Percentiles rank a stretch among this genome's conserved stretches.
Evolutionary conservation across 1,140 invertebrate species (phyloP).

Genomic region (Tetramorium alpestre): DNA sequence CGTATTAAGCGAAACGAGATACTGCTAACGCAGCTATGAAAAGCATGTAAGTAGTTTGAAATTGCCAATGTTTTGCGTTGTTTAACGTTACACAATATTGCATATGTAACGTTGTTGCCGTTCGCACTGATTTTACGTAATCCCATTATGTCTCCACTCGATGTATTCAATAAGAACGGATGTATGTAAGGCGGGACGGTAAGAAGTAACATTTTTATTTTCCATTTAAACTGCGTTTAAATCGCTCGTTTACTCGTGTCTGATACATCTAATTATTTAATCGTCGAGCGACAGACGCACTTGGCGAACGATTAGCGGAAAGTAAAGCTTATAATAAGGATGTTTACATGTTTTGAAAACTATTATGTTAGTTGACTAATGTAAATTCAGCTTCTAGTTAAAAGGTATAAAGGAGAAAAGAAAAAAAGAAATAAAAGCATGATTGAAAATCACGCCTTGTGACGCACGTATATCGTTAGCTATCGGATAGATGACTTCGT

Average conservation of each 20-base stretch:
- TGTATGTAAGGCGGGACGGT: neutral
- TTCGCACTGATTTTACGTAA: conserved; percentile 47
- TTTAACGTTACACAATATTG: conserved; percentile 52
- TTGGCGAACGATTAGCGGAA: neutral
- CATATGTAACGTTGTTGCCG: neutral
- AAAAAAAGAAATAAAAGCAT: neutral
- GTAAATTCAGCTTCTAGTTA: neutral
- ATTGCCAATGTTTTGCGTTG: conserved; percentile 42
- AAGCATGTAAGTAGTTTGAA: conserved; percentile 28
- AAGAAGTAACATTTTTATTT: neutral
- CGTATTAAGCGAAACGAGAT: conserved; percentile 46
- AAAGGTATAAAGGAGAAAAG: neutral
- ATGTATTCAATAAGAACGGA: conserved; percentile 28
- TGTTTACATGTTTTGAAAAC: neutral
- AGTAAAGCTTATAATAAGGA: neutral
- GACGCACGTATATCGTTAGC: neutral
- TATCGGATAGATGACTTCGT: neutral
- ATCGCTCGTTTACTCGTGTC: neutral
- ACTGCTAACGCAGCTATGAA: conserved; percentile 39
- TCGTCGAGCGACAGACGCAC: neutral
- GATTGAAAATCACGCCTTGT: neutral
- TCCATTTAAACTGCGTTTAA: neutral
- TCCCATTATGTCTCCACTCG: conserved; percentile 1
- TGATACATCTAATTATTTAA: neutral
- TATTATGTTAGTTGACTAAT: neutral